These are phyloP conservation scores for Sarcophilus harrisii DNA, from an alignment of 2,797 vertebrate species.

Conservation along the genomic window DNA sequence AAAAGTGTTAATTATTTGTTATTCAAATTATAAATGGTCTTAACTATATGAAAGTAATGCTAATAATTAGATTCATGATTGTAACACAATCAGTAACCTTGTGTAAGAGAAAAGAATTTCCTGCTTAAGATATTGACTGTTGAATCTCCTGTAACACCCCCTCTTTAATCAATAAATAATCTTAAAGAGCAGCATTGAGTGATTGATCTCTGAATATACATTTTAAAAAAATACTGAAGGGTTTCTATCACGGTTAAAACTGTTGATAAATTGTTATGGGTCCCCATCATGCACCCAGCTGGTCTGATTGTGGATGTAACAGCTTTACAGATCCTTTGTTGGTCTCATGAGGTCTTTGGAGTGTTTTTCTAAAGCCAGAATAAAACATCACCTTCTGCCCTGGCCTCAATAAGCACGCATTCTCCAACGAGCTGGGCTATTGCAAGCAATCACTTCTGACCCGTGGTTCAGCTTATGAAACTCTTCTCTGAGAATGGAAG, in stretches of 20 bases:
- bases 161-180: slow-evolving; percentile 73
- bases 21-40: not conserved
- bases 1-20: not conserved
- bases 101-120: slow-evolving; percentile 49
- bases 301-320: slow-evolving; percentile 48
- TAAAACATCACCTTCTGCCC: slow-evolving; percentile 43
- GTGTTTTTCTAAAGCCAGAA: slow-evolving; percentile 40
- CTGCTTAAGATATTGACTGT: slow-evolving; percentile 43
- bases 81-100: slow-evolving; percentile 6
- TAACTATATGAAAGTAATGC: not conserved
- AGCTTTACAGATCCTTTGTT: slow-evolving; percentile 46
- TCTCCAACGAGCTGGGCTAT: not conserved
- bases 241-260: slow-evolving; percentile 68
- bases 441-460: not conserved
- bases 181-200: slow-evolving; percentile 54
- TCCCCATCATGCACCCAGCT: slow-evolving; percentile 18
- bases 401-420: slow-evolving; percentile 3
- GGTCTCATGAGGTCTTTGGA: slow-evolving; percentile 51
- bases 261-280: slow-evolving; percentile 50
- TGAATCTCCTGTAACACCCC: slow-evolving; percentile 66
- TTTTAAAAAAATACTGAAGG: slow-evolving; percentile 71
- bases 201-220: slow-evolving; percentile 67
- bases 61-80: not conserved
- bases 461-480: not conserved
- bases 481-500: slow-evolving; percentile 12